Evolutionary conservation across 2,888 invertebrate genomes (phyloP).

Genomic region (Coenonympha arcania): DNA sequence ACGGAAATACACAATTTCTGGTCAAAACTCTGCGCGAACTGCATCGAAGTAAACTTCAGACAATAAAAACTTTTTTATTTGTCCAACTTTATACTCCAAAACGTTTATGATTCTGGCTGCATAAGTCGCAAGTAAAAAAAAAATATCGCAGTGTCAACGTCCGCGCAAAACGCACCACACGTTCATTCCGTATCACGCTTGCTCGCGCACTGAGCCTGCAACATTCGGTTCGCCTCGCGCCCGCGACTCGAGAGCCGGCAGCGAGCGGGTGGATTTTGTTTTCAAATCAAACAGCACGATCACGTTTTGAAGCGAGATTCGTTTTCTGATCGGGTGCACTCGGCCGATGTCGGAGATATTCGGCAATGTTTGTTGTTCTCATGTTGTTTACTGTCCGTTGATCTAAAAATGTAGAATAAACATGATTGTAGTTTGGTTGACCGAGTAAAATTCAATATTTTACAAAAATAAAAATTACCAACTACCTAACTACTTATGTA

Average conservation of each 20-base stretch:
- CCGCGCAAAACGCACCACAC: conserved; percentile 75
- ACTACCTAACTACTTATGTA: no score
- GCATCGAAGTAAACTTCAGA: conserved; percentile 53
- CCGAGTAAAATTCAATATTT: no score
- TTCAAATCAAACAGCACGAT: conserved; percentile 67
- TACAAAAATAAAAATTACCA: no score
- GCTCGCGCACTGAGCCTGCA: conserved; percentile 70
- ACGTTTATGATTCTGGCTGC: conserved; percentile 59
- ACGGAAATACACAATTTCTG: conserved; percentile 69
- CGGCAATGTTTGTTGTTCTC: conserved; percentile 53
- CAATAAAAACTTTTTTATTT: conserved; percentile 54
- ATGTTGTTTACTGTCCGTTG: conserved; percentile 40
- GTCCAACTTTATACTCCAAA: conserved; percentile 68
- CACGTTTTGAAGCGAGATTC: conserved; percentile 68
- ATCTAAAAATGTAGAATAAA: conserved; percentile 35
- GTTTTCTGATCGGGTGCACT: conserved; percentile 51
- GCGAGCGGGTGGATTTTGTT: conserved; percentile 57
- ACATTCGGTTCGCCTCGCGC: conserved; percentile 41
- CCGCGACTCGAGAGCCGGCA: conserved; percentile 39
- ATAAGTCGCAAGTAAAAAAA: conserved; percentile 65
- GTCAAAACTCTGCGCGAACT: conserved; percentile 71
- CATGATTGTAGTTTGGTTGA: conserved; percentile 22
- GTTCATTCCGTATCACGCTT: conserved; percentile 75
- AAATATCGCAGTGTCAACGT: conserved; percentile 70
- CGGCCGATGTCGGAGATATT: conserved; percentile 46